Base-by-base conservation (phyloP, 2,113 vertebrate species). In the Sprattus sprattus region DNA sequence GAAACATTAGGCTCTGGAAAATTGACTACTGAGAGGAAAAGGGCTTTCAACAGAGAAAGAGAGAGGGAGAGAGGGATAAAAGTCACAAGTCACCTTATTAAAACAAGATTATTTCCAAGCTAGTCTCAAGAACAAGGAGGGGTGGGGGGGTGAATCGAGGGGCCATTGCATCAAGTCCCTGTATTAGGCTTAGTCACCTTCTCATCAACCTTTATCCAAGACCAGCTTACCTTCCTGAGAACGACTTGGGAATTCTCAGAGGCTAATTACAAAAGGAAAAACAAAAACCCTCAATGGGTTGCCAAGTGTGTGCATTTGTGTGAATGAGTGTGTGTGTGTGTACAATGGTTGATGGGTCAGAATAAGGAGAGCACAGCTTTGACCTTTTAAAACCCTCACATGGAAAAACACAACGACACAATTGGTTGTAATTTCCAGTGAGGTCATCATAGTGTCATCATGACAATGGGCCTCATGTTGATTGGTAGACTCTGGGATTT, bases 1-100 rank as follows among this genome's bases (percentile, higher is more conserved):
- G 28, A 84, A 84, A 85, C 89, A 90, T 86, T 90, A 93, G 89
- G 91, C 83, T 28, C 57, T 45, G 64, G 64, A 64, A 45, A 81
- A 80, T 25, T 46, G 32, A 86, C 87, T 88, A 85, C 49, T 64
- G 25, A 49, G 47, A 78, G 25, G 81, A n/a, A 81, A 22, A 80
- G 60, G 25, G 25, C 32, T 39, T 44, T 78, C 32, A 78, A 15
- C 28, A 71, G 28, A 2, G 11, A 32, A 9, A 39, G 71, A 78
- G 25, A 54, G 25, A 44, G 3, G 15, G 71, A 78, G 71, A 78
- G 71, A 39, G 71, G 13, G 13, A 39, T 10, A 32, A 39, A 78
- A 78, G 71, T 32, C 71, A 39, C 28, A 78, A 78, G 71, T 32
- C 71, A 39, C 28, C 71, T 78, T 78, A 78, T 78, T 78, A 78